Evolutionary conservation across 2,888 invertebrate species (phyloP).

Genomic region (Drosophila sordidapex): DNA sequence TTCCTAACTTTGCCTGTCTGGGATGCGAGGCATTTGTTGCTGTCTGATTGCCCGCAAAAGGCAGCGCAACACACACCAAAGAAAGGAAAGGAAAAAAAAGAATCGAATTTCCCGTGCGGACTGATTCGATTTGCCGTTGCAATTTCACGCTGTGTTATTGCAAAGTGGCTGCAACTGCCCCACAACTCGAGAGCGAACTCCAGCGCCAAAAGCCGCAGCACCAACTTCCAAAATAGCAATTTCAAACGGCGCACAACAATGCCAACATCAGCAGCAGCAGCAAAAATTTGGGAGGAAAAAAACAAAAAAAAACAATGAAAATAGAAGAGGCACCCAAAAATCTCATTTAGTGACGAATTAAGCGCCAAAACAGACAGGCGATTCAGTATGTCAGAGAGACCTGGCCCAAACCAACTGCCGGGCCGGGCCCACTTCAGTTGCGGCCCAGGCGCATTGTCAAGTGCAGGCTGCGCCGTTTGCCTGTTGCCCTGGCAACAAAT

Average conservation of each 20-base stretch:
- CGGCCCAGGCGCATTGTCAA: conserved; percentile 62
- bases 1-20: conserved; percentile 24
- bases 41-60: conserved; percentile 81
- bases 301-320: conserved; percentile 4
- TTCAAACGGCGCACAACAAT: conserved; percentile 45
- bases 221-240: conserved; percentile 55
- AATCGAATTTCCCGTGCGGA: conserved; percentile 84
- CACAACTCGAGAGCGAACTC: conserved; percentile 9
- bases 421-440: not conserved
- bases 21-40: conserved; percentile 67
- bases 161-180: conserved; percentile 80
- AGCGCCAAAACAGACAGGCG: conserved; percentile 82
- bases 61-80: conserved; percentile 25
- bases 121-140: conserved; percentile 85
- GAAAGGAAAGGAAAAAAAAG: conserved; percentile 44
- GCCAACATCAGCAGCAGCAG: conserved; percentile 29
- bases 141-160: conserved; percentile 84
- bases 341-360: conserved; percentile 84
- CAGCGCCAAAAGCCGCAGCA: conserved; percentile 39
- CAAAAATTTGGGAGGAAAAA: conserved; percentile 21
- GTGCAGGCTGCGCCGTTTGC: conserved; percentile 54
- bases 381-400: conserved; percentile 71
- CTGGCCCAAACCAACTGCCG: conserved; percentile 29
- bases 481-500: conserved; percentile 40
- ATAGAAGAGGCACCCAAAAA: conserved; percentile 58